Percentiles rank a stretch among this genome's conserved stretches.
These are phyloP conservation scores for Nyctalus aviator DNA, from an alignment of 2,797 vertebrate species.

Conservation along the genomic window DNA sequence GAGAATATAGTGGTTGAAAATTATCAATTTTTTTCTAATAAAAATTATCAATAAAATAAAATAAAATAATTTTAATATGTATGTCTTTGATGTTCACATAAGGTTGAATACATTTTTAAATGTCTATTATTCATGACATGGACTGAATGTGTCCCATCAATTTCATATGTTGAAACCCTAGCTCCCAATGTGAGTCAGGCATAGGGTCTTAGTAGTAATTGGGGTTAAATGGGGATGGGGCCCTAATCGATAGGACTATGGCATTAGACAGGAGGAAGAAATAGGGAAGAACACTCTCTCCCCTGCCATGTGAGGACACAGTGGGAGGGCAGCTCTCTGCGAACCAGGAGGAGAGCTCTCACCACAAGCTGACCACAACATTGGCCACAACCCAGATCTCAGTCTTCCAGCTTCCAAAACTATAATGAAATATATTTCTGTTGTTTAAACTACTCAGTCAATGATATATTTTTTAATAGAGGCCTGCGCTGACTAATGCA, in stretches of 20 bases:
- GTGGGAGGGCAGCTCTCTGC: not conserved
- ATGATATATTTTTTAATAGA: not conserved
- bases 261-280: not conserved
- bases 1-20: slow-evolving; percentile 10
- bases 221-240: not conserved
- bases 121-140: slow-evolving; percentile 8
- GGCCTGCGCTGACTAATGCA: not conserved
- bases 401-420: not conserved
- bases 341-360: not conserved
- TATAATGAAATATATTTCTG: not conserved
- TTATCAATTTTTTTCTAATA: not conserved
- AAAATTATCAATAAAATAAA: no score
- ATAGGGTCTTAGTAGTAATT: not conserved
- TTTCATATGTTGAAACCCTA: not conserved
- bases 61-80: not conserved
- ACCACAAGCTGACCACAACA: not conserved
- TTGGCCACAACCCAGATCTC: not conserved
- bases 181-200: not conserved
- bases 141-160: not conserved
- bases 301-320: not conserved
- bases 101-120: slow-evolving; percentile 10
- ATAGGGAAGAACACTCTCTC: not conserved
- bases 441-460: not conserved
- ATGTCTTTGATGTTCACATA: slow-evolving; percentile 4
- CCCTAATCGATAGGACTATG: not conserved